Base-by-base conservation (phyloP, 2,888 invertebrate species). In the Keiferia lycopersicella region DNA sequence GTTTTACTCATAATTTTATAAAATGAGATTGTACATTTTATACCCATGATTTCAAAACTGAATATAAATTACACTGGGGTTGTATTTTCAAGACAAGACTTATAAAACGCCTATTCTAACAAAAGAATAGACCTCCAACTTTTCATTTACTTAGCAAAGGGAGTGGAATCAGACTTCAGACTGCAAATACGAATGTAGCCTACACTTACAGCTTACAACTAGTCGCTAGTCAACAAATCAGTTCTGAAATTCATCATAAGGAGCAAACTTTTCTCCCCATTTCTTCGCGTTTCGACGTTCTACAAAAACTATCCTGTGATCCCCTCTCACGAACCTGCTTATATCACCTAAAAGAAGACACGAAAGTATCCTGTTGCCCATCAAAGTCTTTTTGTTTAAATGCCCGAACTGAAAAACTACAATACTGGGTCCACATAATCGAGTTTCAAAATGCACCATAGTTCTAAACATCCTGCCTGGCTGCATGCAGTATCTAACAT, bases 191-290 rank as follows among this genome's bases (percentile, higher is more conserved):
- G 26, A 53, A 62, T 75, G 79, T 78, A 77, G 78, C 81, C 84
- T 88, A 88, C 74, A 79, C 74, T 82, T 82, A 84, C 71, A 77
- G 75, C 84, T 86, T 88, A 88, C 68, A 78, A 77, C 87, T 88
- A 87, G 72, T 73, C 68, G 75, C 79, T 83, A 84, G 70, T 81
- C 81, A 84, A 85, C 79, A 82, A 80, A 80, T 88, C 88, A 89
- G 86, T 88, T 84, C 86, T 82, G 81, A 83, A 82, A 77, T 78
- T 79, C 78, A 81, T 78, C 72, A 76, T 73, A 71, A 73, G 73
- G 69, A 71, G 70, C 69, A 71, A 75, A 63, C 67, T 69, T 71
- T 68, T 73, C 77, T 70, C 71, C 69, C 26, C 22, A 4, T 16
- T 56, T 11, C 56, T 22, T 11, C 20, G 51, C 20, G 16, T 12